Evolutionary conservation across 2,888 invertebrate species (phyloP).

Genomic region (Baccha elongata): DNA sequence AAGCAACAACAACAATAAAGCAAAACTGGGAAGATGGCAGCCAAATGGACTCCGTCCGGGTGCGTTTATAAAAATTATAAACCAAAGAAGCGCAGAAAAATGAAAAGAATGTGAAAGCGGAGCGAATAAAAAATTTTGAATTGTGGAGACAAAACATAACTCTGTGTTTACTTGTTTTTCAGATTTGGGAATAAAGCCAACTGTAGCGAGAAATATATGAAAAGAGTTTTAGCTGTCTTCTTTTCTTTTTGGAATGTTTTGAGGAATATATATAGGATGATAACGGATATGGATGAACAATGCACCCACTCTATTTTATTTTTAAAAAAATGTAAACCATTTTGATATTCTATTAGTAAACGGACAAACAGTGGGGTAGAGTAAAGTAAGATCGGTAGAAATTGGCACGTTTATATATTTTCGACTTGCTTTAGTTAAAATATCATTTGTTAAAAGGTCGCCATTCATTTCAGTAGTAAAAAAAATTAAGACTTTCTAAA

Average conservation of each 20-base stretch:
- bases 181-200: constrained; percentile 29
- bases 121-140: constrained; percentile 25
- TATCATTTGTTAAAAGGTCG: no score
- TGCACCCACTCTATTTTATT: no score
- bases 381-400: no score
- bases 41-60: constrained; percentile 73
- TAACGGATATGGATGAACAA: no score
- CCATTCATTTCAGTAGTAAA: no score
- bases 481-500: no score
- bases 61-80: constrained; percentile 71
- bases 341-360: no score
- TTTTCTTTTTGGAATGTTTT: not conserved
- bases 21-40: constrained; percentile 55
- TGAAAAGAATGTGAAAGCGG: constrained; percentile 47
- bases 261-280: no score
- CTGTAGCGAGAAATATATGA: not conserved
- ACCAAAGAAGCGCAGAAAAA: constrained; percentile 52
- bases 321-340: no score
- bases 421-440: no score
- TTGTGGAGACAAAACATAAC: constrained; percentile 3
- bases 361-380: no score
- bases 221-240: not conserved
- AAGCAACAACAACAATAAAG: constrained; percentile 11
- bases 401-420: no score
- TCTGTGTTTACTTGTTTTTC: not conserved